phyloP scores from a whole-genome alignment of 2,797 vertebrate genomes.

The Sebastes hubbsi region DNA sequence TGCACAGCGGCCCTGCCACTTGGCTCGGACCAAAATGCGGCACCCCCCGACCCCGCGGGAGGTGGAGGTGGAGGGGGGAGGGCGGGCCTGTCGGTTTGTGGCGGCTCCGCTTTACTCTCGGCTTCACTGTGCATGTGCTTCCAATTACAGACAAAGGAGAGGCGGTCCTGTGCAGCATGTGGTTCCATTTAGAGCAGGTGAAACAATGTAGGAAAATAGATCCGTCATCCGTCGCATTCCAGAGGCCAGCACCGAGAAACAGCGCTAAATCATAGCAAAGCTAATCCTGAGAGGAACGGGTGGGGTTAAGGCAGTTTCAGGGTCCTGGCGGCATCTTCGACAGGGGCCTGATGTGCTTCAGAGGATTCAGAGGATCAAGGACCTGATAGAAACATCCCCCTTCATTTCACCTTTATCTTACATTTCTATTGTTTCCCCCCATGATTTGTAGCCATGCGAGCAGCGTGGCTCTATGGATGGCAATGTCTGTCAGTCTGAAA shows the following conservation, averaged over 20 bases:
- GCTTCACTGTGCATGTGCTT: conserved; percentile 78
- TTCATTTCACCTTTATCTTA: conserved; percentile 16
- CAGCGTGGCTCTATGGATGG: not conserved
- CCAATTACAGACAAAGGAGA: conserved; percentile 81
- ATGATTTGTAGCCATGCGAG: not conserved
- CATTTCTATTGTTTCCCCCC: conserved; percentile 33
- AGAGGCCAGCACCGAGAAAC: conserved; percentile 75
- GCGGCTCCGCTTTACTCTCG: conserved; percentile 55
- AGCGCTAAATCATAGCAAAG: conserved; percentile 79
- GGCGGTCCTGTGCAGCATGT: conserved; percentile 79
- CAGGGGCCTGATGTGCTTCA: conserved; percentile 26
- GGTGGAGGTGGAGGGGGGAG: not conserved
- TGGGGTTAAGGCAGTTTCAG: conserved; percentile 46
- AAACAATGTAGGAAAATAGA: conserved; percentile 89
- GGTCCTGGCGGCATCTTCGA: conserved; percentile 48
- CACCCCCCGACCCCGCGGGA: conserved; percentile 40
- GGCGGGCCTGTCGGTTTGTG: conserved; percentile 21
- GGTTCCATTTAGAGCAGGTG: conserved; percentile 88
- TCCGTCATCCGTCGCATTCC: conserved; percentile 85
- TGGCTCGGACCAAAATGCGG: conserved; percentile 57
- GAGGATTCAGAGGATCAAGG: conserved; percentile 54
- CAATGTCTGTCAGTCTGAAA: not conserved
- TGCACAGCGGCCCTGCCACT: conserved; percentile 44
- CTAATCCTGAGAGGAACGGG: conserved; percentile 70
- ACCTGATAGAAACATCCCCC: conserved; percentile 36